Evolutionary conservation across 2,797 vertebrate species (phyloP).

Genomic region (Monodelphis domestica): DNA sequence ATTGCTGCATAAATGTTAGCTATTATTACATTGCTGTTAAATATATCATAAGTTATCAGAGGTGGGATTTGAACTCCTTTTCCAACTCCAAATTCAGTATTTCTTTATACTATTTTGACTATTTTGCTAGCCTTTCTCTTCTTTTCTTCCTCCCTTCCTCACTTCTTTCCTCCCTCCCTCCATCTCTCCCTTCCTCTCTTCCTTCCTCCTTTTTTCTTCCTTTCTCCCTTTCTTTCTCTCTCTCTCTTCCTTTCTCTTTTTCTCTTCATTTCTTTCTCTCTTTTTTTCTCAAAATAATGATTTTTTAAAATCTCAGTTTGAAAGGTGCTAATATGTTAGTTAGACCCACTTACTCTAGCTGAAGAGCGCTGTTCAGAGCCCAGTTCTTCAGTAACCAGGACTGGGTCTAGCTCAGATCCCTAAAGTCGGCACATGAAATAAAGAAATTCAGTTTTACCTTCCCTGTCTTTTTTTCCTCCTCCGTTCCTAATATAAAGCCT

Average conservation of each 20-base stretch:
- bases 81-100: background rate
- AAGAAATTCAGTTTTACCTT: background rate
- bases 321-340: accelerated
- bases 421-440: background rate
- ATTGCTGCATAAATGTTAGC: background rate
- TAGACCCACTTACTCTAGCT: accelerated
- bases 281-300: too few species aligned
- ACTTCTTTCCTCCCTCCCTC: background rate
- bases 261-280: too few species aligned
- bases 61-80: too few species aligned
- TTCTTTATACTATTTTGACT: background rate
- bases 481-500: conserved; percentile 77
- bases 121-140: accelerated
- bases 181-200: too few species aligned
- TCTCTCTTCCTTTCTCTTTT: accelerated
- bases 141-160: background rate
- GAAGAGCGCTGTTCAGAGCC: background rate
- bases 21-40: background rate
- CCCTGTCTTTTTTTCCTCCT: conserved; percentile 67
- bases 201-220: too few species aligned
- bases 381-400: background rate
- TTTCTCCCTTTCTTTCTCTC: accelerated
- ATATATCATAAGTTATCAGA: background rate
- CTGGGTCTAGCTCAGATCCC: background rate
- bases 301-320: background rate